Base-by-base conservation (phyloP, 2,113 vertebrate species). In the Amphiprion percula region DNA sequence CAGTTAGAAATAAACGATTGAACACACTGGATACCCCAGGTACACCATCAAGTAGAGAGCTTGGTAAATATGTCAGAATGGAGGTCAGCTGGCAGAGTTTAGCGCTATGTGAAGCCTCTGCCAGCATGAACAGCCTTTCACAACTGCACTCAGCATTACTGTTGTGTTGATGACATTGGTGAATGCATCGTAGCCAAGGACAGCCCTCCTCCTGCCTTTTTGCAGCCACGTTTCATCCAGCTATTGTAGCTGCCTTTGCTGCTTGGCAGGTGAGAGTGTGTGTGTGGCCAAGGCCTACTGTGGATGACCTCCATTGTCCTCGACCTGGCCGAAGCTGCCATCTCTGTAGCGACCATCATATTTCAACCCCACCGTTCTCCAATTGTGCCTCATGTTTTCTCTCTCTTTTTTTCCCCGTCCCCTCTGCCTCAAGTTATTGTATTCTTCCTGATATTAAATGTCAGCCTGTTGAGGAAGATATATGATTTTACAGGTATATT, bases 301-400 rank as follows among this genome's bases (percentile, higher is more conserved):
- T 76, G 93, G 85, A 71, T 79, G 89, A 93, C 92, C 92, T 87
- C 77, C 61, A 74, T 37, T 81, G 88, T 92, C 91, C 90, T 87
- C 68, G 65, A 85, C 82, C 88, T 84, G 91, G 83, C 85, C 80
- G 80, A 66, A 74, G 50, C 89, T 89, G 77, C 85, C 84, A 88
- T 79, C 74, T 60, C 75, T 76, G 80, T 92, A 93, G 91, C 83
- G 86, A 85, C 79, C 80, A 86, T 83, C 80, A 86, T 90, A 89
- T 84, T 88, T 90, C 85, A 88, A 78, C 79, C 46, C 65, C 70
- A 58, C 74, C 83, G 71, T 75, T 78, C 72, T 73, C 53, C 82
- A 84, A 74, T 59, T 53, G 68, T 26, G 41, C 61, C 55, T 37
- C 44, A 24, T 26, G 49, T 41, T 67, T 10, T 26, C 30, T 63